Evolutionary conservation across 1,140 invertebrate species (phyloP).

Genomic region (Diabrotica virgifera): DNA sequence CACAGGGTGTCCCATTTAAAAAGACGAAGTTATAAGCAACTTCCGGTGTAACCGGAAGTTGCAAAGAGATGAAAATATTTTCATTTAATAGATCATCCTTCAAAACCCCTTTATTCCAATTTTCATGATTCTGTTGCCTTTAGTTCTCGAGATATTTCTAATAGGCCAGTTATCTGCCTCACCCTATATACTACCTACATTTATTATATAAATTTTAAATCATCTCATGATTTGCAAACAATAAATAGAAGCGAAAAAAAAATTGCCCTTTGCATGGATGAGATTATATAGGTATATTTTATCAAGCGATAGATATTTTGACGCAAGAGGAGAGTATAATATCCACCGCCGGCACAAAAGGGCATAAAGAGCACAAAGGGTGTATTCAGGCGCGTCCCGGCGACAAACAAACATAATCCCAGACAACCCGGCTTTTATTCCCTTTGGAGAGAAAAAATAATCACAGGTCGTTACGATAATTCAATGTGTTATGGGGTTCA

Average conservation of each 20-base stretch:
- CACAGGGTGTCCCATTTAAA: no score
- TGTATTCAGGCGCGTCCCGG: constrained; percentile 6
- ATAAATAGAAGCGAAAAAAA: neutral
- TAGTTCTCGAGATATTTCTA: no score
- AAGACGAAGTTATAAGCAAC: no score
- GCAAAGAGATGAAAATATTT: no score
- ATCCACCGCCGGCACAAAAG: neutral
- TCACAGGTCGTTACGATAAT: neutral
- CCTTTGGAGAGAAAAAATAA: neutral
- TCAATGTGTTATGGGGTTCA: neutral
- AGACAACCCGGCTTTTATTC: neutral
- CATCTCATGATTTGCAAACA: neutral
- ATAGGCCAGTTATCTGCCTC: no score
- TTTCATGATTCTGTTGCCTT: no score
- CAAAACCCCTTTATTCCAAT: no score
- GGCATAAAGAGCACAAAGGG: constrained; percentile 8
- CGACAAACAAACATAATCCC: constrained; percentile 14
- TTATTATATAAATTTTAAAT: neutral
- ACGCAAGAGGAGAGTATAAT: neutral
- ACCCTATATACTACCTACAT: no score
- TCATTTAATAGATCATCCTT: no score
- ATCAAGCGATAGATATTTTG: neutral
- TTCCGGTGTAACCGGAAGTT: no score
- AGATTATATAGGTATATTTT: neutral
- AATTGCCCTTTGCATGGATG: neutral